phyloP scores from a whole-genome alignment of 2,113 vertebrate species.

The Osmerus mordax region DNA sequence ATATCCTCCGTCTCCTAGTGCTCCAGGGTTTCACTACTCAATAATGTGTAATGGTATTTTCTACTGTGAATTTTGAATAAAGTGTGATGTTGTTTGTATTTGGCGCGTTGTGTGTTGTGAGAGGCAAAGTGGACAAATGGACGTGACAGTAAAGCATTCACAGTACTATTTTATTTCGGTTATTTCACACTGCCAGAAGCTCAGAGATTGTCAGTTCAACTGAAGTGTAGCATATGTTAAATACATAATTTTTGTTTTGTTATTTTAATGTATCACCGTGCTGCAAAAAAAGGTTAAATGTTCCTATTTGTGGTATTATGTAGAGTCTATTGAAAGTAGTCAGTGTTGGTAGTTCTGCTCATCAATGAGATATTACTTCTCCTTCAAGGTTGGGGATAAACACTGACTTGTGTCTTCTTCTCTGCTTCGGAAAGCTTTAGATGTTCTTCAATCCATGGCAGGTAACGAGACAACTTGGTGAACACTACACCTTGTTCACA shows the following conservation, averaged over 20 bases:
- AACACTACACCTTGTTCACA: constrained; percentile 64
- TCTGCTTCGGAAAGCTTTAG: constrained; percentile 25
- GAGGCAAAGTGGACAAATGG: too few species aligned
- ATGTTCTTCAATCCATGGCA: constrained; percentile 71
- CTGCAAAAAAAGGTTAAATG: too few species aligned
- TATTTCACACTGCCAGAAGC: too few species aligned
- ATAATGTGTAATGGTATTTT: constrained; percentile 2
- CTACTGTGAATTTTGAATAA: constrained; percentile 41
- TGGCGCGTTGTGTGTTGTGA: too few species aligned
- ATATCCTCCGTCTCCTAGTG: constrained; percentile 83
- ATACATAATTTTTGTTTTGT: background rate
- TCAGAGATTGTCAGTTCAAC: too few species aligned
- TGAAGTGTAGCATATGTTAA: background rate
- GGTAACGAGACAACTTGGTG: constrained; percentile 81
- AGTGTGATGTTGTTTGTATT: constrained; percentile 36
- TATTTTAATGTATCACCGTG: background rate
- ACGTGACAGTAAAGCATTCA: too few species aligned
- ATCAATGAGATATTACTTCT: background rate
- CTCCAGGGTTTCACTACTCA: too few species aligned
- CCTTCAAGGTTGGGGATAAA: background rate
- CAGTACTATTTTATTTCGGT: too few species aligned
- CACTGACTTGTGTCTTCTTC: constrained; percentile 17
- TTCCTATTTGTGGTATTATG: background rate
- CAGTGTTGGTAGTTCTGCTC: background rate
- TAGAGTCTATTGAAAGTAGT: background rate